phyloP scores from a whole-genome alignment of 2,797 vertebrate species.

The Rhyacichthys aspro region DNA sequence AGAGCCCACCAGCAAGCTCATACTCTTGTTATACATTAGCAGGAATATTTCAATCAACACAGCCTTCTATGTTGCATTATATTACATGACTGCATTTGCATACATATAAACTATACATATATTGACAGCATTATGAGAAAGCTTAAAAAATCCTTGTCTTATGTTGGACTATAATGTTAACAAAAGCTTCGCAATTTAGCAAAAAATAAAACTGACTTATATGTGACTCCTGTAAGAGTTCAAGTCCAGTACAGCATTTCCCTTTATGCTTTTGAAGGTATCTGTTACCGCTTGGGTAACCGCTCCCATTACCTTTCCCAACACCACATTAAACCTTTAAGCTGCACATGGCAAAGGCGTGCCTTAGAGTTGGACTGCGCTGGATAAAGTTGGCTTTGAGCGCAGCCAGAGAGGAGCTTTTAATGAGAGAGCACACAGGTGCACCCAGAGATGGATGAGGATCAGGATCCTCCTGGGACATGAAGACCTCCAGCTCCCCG shows the following conservation, averaged over 20 bases:
- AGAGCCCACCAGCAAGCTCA: conserved; percentile 32
- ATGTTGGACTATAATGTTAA: not conserved
- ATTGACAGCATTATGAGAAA: conserved; percentile 9
- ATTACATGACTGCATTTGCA: not conserved
- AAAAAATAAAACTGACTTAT: no score
- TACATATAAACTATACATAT: conserved; percentile 6
- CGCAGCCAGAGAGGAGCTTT: conserved; percentile 53
- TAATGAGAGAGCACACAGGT: conserved; percentile 49
- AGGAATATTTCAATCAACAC: conserved; percentile 26
- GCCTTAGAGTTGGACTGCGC: conserved; percentile 44
- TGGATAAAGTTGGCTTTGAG: conserved; percentile 59
- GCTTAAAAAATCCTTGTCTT: conserved; percentile 1
- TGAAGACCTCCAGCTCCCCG: conserved; percentile 67
- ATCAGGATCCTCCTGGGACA: conserved; percentile 65
- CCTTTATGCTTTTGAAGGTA: conserved; percentile 4
- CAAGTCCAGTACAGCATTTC: not conserved
- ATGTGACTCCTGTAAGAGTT: no score
- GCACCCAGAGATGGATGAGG: conserved; percentile 66
- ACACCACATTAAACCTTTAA: conserved; percentile 48
- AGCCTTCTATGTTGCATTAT: conserved; percentile 16
- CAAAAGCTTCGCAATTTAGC: not conserved
- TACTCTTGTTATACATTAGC: conserved; percentile 26
- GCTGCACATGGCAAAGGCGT: conserved; percentile 39
- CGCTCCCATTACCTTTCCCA: conserved; percentile 28
- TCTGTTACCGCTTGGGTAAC: conserved; percentile 23